Evolutionary conservation across 2,888 invertebrate species (phyloP).

Genomic region (Chrysolina haemoptera): DNA sequence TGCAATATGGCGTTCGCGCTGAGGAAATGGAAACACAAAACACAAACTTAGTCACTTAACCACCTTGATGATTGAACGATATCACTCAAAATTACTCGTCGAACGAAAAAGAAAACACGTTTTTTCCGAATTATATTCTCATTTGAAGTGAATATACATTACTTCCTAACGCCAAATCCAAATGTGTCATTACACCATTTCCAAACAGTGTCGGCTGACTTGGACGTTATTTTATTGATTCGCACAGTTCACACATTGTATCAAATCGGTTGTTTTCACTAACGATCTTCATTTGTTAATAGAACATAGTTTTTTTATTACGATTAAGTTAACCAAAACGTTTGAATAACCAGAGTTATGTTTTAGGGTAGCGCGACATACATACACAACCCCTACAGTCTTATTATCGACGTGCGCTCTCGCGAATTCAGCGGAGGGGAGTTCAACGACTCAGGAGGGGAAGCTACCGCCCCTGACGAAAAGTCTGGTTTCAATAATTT

Average conservation of each 20-base stretch:
- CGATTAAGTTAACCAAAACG: slow-evolving; percentile 50
- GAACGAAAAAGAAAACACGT: slow-evolving; percentile 5
- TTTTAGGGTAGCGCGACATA: slow-evolving; percentile 62
- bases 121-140: not conserved
- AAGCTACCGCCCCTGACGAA: slow-evolving; percentile 34
- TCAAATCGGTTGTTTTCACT: slow-evolving; percentile 11
- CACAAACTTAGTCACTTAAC: slow-evolving; percentile 35
- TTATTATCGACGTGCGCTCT: slow-evolving; percentile 63
- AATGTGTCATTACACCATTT: slow-evolving; percentile 41
- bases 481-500: slow-evolving; percentile 43
- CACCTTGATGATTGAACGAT: not conserved
- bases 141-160: not conserved
- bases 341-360: slow-evolving; percentile 58
- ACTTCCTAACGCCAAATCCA: not conserved
- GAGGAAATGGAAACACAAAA: slow-evolving; percentile 45
- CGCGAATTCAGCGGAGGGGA: slow-evolving; percentile 57
- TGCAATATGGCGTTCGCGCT: slow-evolving; percentile 64
- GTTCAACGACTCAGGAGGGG: slow-evolving; percentile 58
- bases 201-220: slow-evolving; percentile 21
- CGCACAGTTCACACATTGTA: slow-evolving; percentile 17
- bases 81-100: slow-evolving; percentile 3
- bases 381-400: slow-evolving; percentile 60
- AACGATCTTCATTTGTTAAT: slow-evolving; percentile 32
- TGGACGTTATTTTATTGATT: slow-evolving; percentile 26
- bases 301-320: slow-evolving; percentile 41